These are phyloP conservation scores for Trididemnum nubilum DNA, from an alignment of 23 tunicate species.

Conservation along the genomic window DNA sequence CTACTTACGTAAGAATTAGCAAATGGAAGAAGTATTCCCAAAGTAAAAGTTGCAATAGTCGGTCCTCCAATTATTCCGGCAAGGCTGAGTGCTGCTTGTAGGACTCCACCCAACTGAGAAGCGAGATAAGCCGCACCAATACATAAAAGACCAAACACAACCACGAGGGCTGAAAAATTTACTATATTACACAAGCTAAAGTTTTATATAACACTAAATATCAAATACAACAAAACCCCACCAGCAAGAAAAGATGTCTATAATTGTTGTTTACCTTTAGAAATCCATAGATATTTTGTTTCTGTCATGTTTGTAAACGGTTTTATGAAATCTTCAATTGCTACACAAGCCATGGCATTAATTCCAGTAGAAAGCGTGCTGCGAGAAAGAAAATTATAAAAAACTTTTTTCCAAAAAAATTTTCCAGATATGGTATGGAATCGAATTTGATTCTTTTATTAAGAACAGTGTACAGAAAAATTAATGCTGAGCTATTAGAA, in stretches of 20 bases:
- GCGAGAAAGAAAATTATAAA: background rate
- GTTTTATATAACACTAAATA: too few species aligned
- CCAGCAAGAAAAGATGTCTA: background rate
- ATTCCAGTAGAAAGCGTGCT: constrained; percentile 88
- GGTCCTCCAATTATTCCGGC: constrained; percentile 89
- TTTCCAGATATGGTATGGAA: too few species aligned
- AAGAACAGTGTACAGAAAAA: too few species aligned
- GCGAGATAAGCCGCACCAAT: constrained; percentile 88
- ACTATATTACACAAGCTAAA: too few species aligned
- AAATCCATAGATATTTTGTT: constrained; percentile 48
- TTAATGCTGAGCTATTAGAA: too few species aligned
- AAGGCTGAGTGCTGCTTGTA: constrained; percentile 87
- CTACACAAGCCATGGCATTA: constrained; percentile 74
- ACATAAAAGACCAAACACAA: constrained; percentile 68
- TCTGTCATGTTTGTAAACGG: constrained; percentile 39
- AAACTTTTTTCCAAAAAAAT: too few species aligned
- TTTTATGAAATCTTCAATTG: constrained; percentile 64
- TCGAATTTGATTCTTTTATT: too few species aligned
- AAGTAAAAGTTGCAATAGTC: constrained; percentile 55
- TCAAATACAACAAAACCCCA: background rate
- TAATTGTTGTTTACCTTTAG: constrained; percentile 74
- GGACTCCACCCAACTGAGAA: constrained; percentile 75
- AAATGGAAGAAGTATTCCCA: constrained; percentile 77
- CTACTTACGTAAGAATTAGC: constrained; percentile 76
- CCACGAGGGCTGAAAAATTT: constrained; percentile 58